Evolutionary conservation across 1,140 invertebrate genomes (phyloP).

Genomic region (Cyrtorhinus lividipennis): DNA sequence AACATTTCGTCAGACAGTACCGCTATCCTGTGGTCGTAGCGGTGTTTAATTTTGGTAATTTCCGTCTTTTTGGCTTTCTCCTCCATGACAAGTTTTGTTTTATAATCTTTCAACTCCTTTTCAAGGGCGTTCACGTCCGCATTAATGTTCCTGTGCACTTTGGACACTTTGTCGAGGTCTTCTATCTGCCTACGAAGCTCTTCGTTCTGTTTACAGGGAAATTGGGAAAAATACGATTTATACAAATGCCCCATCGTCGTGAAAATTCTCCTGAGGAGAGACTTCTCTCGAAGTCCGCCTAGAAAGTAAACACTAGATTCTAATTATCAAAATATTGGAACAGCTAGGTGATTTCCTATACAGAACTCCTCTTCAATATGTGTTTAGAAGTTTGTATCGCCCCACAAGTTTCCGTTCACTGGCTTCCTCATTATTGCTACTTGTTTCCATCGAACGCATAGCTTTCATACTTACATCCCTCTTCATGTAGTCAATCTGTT

Average conservation of each 20-base stretch:
- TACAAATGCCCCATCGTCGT: no score
- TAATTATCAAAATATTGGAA: no score
- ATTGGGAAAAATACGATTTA: not conserved
- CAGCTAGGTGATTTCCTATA: no score
- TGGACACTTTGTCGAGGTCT: conserved; percentile 70
- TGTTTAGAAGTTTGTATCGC: no score
- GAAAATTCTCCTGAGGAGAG: no score
- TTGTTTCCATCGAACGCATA: no score
- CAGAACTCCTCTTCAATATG: no score
- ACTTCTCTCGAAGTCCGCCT: conserved; percentile 16
- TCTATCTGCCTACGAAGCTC: conserved; percentile 64
- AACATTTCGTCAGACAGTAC: conserved; percentile 74
- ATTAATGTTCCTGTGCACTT: conserved; percentile 61
- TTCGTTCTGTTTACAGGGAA: conserved; percentile 44
- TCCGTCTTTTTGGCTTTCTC: conserved; percentile 74
- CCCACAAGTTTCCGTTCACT: no score
- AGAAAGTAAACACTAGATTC: no score
- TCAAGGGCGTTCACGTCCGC: conserved; percentile 57
- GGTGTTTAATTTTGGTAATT: conserved; percentile 65
- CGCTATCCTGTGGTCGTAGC: conserved; percentile 75
- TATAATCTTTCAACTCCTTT: conserved; percentile 54
- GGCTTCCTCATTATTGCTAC: no score
- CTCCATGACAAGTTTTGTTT: conserved; percentile 50
- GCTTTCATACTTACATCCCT: conserved; percentile 36
- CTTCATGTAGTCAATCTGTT: conserved; percentile 51